Conservation (phyloP, 1,140 invertebrate species). For the Epicauta chinensis region DNA sequence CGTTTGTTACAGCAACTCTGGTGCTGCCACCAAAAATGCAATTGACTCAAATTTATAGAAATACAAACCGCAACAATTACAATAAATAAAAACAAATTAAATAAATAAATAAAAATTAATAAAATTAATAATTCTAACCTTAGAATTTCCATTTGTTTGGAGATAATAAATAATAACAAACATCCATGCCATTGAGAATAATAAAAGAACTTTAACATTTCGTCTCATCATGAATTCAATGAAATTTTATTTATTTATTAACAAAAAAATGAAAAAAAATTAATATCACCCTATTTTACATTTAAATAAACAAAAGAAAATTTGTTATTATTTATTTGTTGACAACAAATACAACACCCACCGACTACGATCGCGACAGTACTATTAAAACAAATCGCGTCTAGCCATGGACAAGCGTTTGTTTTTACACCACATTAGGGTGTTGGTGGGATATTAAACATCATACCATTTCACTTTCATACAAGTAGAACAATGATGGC, state of each 20-base stretch:
- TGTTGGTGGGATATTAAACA: background rate
- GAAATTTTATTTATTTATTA: no score
- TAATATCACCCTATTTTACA: no score
- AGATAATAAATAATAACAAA: constrained; percentile 48
- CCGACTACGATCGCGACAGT: background rate
- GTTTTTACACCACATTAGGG: background rate
- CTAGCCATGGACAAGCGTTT: background rate
- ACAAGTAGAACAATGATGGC: no score
- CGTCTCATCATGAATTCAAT: constrained; percentile 41
- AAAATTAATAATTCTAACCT: constrained; percentile 22
- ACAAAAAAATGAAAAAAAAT: no score
- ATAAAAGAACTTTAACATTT: constrained; percentile 45
- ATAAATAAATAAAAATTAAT: background rate
- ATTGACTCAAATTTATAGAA: background rate
- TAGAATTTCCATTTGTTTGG: constrained; percentile 37
- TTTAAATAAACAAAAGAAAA: no score
- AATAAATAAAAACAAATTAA: background rate
- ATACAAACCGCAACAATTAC: background rate
- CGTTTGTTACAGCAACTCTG: no score
- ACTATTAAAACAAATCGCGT: background rate
- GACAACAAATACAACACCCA: no score
- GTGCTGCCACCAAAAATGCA: constrained; percentile 4
- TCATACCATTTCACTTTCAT: background rate
- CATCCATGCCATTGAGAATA: constrained; percentile 47
- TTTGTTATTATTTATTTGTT: no score